Conservation (phyloP, 2,888 invertebrate genomes). For the Hedychridium roseum region DNA sequence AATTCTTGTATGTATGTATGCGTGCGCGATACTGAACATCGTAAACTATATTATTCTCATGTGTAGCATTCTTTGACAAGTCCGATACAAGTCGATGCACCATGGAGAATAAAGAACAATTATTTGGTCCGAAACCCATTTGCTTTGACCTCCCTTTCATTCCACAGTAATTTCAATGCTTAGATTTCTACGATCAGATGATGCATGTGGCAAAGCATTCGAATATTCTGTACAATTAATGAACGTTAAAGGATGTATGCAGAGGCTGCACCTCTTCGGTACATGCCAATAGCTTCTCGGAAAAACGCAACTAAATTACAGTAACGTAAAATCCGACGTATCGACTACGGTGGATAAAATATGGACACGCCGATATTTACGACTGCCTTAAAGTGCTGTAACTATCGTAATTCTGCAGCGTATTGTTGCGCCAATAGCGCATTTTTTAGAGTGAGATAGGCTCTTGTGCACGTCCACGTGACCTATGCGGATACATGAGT, state of each 20-base stretch:
- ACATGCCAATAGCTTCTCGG: too few species aligned
- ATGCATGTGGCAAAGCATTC: background rate
- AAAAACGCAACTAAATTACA: background rate
- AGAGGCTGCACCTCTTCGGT: too few species aligned
- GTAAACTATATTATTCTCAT: too few species aligned
- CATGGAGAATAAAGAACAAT: too few species aligned
- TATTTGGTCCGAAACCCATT: too few species aligned
- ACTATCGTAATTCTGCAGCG: background rate
- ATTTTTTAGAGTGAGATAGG: background rate
- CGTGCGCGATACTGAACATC: too few species aligned
- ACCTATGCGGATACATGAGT: constrained; percentile 10
- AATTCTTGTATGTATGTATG: too few species aligned
- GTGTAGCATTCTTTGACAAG: too few species aligned
- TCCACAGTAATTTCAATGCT: background rate
- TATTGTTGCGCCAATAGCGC: background rate
- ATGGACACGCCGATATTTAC: background rate
- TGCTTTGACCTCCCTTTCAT: too few species aligned
- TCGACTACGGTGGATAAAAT: background rate
- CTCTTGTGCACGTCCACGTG: background rate
- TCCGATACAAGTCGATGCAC: too few species aligned
- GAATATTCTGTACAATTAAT: too few species aligned
- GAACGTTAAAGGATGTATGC: too few species aligned
- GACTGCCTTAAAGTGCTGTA: background rate
- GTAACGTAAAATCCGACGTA: background rate
- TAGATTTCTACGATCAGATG: background rate